Percentiles rank a stretch among this genome's conserved stretches.
Evolutionary conservation across 2,888 invertebrate species (phyloP).

Genomic region (Nezara viridula): DNA sequence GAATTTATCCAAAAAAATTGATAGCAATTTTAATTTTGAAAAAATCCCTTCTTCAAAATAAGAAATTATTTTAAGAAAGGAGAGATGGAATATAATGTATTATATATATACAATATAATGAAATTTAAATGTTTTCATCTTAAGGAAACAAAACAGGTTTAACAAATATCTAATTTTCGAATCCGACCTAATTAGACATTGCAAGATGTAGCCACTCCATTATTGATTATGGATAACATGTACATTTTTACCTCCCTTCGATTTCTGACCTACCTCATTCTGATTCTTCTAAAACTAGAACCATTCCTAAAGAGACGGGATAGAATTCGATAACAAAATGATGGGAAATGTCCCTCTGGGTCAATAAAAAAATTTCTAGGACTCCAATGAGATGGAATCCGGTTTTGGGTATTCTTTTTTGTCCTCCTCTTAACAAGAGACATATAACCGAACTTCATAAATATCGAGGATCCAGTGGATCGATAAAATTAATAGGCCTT

Average conservation of each 20-base stretch:
- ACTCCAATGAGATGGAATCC: conserved; percentile 22
- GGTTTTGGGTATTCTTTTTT: conserved; percentile 45
- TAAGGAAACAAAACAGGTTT: too few species aligned
- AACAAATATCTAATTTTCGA: too few species aligned
- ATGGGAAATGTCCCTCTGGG: conserved; percentile 11
- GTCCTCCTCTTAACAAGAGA: conserved; percentile 17
- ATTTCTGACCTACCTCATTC: neutral
- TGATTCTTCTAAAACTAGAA: neutral
- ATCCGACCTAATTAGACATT: too few species aligned
- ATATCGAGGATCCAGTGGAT: conserved; percentile 28
- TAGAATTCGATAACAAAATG: neutral
- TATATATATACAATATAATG: too few species aligned
- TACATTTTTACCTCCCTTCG: neutral
- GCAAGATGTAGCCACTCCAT: too few species aligned
- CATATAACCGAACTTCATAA: conserved; percentile 45
- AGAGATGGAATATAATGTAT: too few species aligned
- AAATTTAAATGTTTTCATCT: too few species aligned
- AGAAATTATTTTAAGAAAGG: too few species aligned
- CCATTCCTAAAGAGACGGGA: neutral
- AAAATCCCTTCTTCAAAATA: too few species aligned
- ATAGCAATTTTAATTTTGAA: too few species aligned
- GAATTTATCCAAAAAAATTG: too few species aligned
- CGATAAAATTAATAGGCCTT: conserved; percentile 39
- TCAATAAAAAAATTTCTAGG: conserved; percentile 38
- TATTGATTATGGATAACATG: neutral